phyloP scores from a whole-genome alignment of 2,113 vertebrate species.

The Mesembrinibis cayennensis region DNA sequence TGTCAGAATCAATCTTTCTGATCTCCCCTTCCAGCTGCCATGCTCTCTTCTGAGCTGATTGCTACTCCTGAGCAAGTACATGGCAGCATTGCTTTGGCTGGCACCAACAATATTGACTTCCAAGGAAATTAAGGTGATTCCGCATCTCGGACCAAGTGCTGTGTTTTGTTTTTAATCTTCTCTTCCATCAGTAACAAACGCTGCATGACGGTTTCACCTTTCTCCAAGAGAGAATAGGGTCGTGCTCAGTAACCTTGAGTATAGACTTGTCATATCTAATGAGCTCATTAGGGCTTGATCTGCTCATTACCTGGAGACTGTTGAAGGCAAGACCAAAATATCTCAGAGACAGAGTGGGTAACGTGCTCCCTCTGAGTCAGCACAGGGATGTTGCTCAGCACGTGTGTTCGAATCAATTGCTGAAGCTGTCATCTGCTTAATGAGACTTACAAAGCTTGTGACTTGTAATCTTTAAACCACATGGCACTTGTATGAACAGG shows the following conservation, averaged over 20 bases:
- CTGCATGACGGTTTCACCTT: not conserved
- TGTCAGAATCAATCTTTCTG: slow-evolving; percentile 19
- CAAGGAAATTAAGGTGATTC: not conserved
- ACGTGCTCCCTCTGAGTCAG: not conserved
- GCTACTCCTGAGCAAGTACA: not conserved
- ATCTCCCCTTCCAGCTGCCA: not conserved
- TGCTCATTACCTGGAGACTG: slow-evolving; percentile 21
- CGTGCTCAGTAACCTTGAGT: not conserved
- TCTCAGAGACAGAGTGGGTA: not conserved
- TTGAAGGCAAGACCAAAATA: slow-evolving; percentile 5
- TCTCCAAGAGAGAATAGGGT: not conserved
- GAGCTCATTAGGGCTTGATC: slow-evolving; percentile 36
- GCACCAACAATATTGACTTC: not conserved
- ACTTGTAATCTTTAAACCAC: not conserved
- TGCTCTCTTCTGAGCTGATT: not conserved
- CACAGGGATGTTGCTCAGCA: not conserved
- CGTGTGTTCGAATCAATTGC: not conserved
- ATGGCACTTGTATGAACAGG: not conserved
- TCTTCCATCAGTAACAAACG: not conserved
- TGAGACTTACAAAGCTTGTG: slow-evolving; percentile 5
- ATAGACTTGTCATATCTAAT: not conserved
- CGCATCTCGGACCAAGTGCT: not conserved
- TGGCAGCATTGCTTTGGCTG: not conserved
- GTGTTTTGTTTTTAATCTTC: not conserved
- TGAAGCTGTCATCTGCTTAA: not conserved